phyloP scores from a whole-genome alignment of 2,113 vertebrate genomes.

The Gadus chalcogrammus region DNA sequence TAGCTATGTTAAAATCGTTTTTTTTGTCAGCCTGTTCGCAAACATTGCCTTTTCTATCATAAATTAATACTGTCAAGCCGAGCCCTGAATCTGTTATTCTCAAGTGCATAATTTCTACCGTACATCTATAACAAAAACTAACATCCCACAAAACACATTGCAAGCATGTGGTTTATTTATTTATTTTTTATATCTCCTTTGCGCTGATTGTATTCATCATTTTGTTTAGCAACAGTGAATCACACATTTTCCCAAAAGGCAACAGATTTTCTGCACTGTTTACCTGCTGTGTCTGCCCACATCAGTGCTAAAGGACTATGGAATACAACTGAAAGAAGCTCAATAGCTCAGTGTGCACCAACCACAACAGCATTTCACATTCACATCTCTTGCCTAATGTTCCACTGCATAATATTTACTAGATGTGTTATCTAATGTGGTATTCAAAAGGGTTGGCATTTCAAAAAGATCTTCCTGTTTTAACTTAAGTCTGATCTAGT shows the following conservation, averaged over 20 bases:
- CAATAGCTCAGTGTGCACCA: constrained; percentile 24
- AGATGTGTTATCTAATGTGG: constrained; percentile 63
- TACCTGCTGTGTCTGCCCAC: constrained; percentile 27
- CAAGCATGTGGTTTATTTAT: constrained; percentile 32
- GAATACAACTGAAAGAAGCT: constrained; percentile 44
- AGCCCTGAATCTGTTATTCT: too few species aligned
- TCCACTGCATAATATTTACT: constrained; percentile 50
- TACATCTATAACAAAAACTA: too few species aligned
- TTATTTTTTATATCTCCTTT: constrained; percentile 2
- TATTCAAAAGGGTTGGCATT: constrained; percentile 60
- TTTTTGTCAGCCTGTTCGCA: too few species aligned
- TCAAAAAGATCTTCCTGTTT: constrained; percentile 67
- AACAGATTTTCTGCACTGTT: constrained; percentile 33
- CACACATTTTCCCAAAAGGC: constrained; percentile 39
- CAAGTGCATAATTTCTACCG: too few species aligned
- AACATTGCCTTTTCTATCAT: too few species aligned
- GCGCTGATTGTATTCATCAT: constrained; percentile 24
- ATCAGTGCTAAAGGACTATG: constrained; percentile 28
- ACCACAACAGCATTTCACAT: constrained; percentile 32
- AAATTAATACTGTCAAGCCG: too few species aligned
- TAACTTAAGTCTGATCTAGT: constrained; percentile 69
- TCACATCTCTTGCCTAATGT: constrained; percentile 7
- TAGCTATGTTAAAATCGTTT: too few species aligned
- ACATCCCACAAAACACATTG: too few species aligned
- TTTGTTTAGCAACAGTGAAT: constrained; percentile 22